Conservation (phyloP, 2,888 invertebrate genomes). For the Crematogaster levior region DNA sequence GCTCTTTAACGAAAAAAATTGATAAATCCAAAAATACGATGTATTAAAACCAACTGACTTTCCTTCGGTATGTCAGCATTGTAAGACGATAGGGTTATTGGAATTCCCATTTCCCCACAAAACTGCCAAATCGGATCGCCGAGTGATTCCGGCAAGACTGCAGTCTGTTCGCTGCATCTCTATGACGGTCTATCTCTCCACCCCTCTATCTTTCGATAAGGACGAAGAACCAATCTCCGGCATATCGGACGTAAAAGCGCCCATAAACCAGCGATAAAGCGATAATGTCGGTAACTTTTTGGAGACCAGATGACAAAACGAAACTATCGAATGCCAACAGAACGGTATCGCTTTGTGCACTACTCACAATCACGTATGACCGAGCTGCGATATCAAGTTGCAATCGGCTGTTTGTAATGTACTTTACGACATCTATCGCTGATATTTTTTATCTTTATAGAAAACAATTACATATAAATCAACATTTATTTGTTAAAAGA, state of each 20-base stretch:
- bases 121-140: slow-evolving; percentile 57
- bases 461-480: neutral
- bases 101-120: slow-evolving; percentile 44
- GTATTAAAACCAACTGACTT: slow-evolving; percentile 28
- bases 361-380: slow-evolving; percentile 15
- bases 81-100: slow-evolving; percentile 46
- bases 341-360: slow-evolving; percentile 34
- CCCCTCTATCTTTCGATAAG: slow-evolving; percentile 42
- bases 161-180: slow-evolving; percentile 49
- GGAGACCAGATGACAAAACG: slow-evolving; percentile 42
- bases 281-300: slow-evolving; percentile 66
- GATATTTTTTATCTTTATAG: neutral
- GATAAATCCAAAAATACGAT: slow-evolving; percentile 23
- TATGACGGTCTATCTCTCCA: slow-evolving; percentile 30
- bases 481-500: neutral
- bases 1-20: neutral
- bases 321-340: slow-evolving; percentile 38
- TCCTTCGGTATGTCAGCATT: slow-evolving; percentile 27
- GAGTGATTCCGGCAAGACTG: slow-evolving; percentile 44
- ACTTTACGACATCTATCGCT: neutral
- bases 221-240: slow-evolving; percentile 68
- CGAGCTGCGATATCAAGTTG: slow-evolving; percentile 9
- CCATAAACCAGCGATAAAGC: slow-evolving; percentile 67
- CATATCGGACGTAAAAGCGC: slow-evolving; percentile 70
- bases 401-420: slow-evolving; percentile 25